Percentiles rank a stretch among this genome's conserved stretches.
These are phyloP conservation scores for Drosophila truncata DNA, from an alignment of 1,140 invertebrate genomes.

Conservation along the genomic window DNA sequence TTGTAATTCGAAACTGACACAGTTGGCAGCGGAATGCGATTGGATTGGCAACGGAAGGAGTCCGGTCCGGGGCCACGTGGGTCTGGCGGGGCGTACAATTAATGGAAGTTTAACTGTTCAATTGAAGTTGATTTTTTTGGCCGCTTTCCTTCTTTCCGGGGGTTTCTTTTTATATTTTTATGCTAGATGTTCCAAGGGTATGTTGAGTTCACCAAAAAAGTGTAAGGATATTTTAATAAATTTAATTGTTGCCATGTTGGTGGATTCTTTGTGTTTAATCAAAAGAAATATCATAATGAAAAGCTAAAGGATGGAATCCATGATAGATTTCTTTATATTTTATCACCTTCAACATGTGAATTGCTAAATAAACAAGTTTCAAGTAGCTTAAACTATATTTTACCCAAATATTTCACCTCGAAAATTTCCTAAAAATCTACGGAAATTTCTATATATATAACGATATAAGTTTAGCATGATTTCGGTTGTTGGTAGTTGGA, in stretches of 20 bases:
- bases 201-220: background rate
- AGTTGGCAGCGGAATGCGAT: slow-evolving; percentile 53
- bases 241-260: background rate
- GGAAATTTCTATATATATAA: background rate
- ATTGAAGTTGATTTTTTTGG: slow-evolving; percentile 72
- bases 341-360: background rate
- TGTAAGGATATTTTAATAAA: background rate
- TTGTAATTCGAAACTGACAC: slow-evolving; percentile 81
- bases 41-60: slow-evolving; percentile 35
- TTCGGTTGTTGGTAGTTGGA: background rate
- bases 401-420: too few species aligned
- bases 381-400: background rate
- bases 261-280: background rate
- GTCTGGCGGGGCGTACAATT: slow-evolving; percentile 72
- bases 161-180: slow-evolving; percentile 22
- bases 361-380: background rate
- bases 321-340: background rate
- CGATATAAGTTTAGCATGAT: too few species aligned
- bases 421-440: background rate
- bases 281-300: background rate
- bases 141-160: slow-evolving; percentile 19
- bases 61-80: slow-evolving; percentile 37
- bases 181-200: background rate
- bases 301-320: background rate
- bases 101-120: slow-evolving; percentile 85